A percentile compares a stretch with the other conserved stretches of the same genome.
These are phyloP conservation scores for Balaenoptera acutorostrata DNA, from an alignment of 2,113 vertebrate genomes.

Conservation along the genomic window DNA sequence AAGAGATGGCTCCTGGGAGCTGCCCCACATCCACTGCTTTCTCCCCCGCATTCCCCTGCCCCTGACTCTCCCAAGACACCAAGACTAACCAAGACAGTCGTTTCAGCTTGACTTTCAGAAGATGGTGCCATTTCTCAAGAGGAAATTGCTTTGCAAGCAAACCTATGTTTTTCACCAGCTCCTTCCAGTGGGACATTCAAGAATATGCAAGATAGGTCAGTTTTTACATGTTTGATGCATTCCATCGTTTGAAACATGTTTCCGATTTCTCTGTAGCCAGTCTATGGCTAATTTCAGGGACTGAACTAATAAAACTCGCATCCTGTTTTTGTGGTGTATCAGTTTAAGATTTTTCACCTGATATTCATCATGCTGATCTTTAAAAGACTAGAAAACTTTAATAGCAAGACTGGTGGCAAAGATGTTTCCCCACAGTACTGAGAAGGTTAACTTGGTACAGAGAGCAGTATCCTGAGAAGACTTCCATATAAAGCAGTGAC, in stretches of 20 bases:
- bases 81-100: background rate
- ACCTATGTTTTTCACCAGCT: background rate
- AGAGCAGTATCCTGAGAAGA: background rate
- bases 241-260: background rate
- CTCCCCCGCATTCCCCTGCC: fast-evolving
- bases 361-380: background rate
- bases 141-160: background rate
- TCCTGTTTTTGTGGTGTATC: background rate
- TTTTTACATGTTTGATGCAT: background rate
- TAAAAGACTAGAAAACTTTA: background rate
- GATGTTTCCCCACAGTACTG: background rate
- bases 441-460: background rate
- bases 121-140: background rate
- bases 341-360: background rate
- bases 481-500: background rate
- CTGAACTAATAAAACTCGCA: background rate
- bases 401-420: background rate
- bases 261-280: background rate
- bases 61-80: background rate
- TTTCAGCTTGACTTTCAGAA: background rate
- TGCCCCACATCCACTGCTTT: background rate
- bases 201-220: background rate
- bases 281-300: background rate
- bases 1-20: background rate
- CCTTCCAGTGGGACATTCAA: background rate